Evolutionary conservation across 2,113 vertebrate genomes (phyloP).

Genomic region (Haliaeetus leucogaster): DNA sequence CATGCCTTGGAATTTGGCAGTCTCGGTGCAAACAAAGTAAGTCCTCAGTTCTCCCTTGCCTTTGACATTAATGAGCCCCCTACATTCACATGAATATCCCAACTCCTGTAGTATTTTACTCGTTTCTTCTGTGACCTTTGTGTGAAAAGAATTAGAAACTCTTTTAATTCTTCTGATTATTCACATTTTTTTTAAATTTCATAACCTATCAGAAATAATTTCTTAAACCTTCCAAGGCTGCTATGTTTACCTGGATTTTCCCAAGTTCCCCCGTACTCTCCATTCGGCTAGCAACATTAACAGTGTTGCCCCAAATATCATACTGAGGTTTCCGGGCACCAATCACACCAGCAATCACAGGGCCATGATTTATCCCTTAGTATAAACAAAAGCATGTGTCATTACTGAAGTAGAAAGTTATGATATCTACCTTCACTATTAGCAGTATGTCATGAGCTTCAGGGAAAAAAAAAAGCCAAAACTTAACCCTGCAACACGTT

Average conservation of each 20-base stretch:
- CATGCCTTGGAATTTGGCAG: constrained; percentile 88
- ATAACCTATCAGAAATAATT: not conserved
- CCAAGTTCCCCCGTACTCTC: constrained; percentile 95
- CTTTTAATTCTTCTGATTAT: not conserved
- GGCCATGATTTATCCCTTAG: constrained; percentile 93
- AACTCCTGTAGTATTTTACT: constrained; percentile 81
- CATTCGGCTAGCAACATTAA: constrained; percentile 97
- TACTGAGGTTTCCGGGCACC: constrained; percentile 98
- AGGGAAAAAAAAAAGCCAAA: fast-evolving
- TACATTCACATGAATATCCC: constrained; percentile 93
- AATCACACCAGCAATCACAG: constrained; percentile 95
- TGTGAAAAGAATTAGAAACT: not conserved
- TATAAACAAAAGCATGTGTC: not conserved
- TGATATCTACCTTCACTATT: not conserved
- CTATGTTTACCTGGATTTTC: constrained; percentile 87
- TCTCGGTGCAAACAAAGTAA: constrained; percentile 95
- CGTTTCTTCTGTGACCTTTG: constrained; percentile 93
- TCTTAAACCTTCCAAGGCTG: not conserved
- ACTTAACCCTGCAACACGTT: not conserved
- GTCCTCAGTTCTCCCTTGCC: constrained; percentile 95
- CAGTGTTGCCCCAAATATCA: constrained; percentile 98
- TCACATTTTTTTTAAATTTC: not conserved
- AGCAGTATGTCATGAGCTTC: not conserved
- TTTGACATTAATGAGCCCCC: constrained; percentile 94
- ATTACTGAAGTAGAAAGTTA: not conserved